Evolutionary conservation across 2,888 invertebrate species (phyloP), one percentile per base, ranked within the genome.

Genomic region (Drosophila melanocephala): DNA sequence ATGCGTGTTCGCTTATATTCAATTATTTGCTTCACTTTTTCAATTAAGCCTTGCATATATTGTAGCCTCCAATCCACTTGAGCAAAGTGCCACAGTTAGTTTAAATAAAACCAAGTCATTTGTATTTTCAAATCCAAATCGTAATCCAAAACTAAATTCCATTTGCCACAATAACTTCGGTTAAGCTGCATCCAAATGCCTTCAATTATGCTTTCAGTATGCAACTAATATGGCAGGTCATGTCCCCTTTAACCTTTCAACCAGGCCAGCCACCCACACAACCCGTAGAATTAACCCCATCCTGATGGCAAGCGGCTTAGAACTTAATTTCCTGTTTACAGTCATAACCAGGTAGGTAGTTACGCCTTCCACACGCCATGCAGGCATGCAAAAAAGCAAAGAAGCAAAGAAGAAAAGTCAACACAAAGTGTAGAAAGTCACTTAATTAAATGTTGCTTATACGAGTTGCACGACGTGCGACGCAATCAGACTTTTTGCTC

Each of bases 361-460:
- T 67, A 37, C 55, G 47, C 62, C 64, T 32, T 47, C 51, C 33
- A 51, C 79, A 71, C 61, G 72, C 64, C 72, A 60, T 71, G 64
- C 75, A 61, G 47, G 50, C 47, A 47, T 47, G 30, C 39, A 42
- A 42, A 63, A 47, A 52, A n/a, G 3, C 26, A 14, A 51, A 44
- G 39, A 37, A 58, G 44, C 26, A 14, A 51, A 44, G 44, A 37
- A 58, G 44, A 50, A 26, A 65, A 75, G 51, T 66, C 71, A 63
- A 62, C 65, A 39, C 51, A 77, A 75, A 75, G 73, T 72, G 72
- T 72, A 76, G 63, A 73, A 81, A 83, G 84, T 83, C 82, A 79
- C 84, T 84, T 84, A 84, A 84, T 86, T 86, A 86, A 86, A 86
- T 82, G 78, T 84, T 79, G 72, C 82, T 69, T 82, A 84, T 86